Conservation (phyloP, 1,140 invertebrate genomes). For the Drosophila albomicans region DNA sequence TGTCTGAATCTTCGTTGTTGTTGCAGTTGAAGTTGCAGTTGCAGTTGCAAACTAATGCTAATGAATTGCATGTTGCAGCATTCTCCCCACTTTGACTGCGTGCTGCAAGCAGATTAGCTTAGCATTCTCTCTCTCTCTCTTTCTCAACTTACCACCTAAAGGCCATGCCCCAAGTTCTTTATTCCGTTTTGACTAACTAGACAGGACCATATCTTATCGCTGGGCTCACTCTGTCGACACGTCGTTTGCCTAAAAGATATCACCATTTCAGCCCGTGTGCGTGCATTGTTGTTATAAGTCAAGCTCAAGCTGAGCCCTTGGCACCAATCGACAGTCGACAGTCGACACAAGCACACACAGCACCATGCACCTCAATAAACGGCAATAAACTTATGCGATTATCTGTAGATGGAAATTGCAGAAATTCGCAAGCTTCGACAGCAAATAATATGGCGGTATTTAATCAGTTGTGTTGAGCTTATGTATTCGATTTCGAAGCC, state of each 20-base stretch:
- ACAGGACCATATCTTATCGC: constrained; percentile 77
- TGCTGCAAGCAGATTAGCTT: constrained; percentile 78
- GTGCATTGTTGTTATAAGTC: constrained; percentile 71
- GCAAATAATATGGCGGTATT: not conserved
- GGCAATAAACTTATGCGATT: constrained; percentile 15
- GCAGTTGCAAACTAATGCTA: constrained; percentile 54
- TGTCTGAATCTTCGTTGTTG: constrained; percentile 25
- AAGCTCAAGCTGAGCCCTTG: constrained; percentile 24
- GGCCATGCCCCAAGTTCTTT: constrained; percentile 46
- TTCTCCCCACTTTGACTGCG: constrained; percentile 31
- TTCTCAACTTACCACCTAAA: constrained; percentile 54
- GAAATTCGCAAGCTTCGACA: not conserved
- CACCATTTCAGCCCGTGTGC: constrained; percentile 58
- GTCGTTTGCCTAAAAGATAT: constrained; percentile 73
- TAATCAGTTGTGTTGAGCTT: not conserved
- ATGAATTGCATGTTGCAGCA: constrained; percentile 50
- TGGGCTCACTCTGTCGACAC: constrained; percentile 71
- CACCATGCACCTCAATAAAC: constrained; percentile 5
- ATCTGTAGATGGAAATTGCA: constrained; percentile 10
- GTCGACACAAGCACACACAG: constrained; percentile 13
- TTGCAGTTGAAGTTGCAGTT: constrained; percentile 20
- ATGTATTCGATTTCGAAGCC: not conserved
- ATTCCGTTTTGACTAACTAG: constrained; percentile 68
- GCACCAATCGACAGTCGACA: constrained; percentile 45
- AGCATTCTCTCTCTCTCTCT: constrained; percentile 39